phyloP scores from a whole-genome alignment of 2,797 vertebrate genomes.

The Acanthurus tractus region DNA sequence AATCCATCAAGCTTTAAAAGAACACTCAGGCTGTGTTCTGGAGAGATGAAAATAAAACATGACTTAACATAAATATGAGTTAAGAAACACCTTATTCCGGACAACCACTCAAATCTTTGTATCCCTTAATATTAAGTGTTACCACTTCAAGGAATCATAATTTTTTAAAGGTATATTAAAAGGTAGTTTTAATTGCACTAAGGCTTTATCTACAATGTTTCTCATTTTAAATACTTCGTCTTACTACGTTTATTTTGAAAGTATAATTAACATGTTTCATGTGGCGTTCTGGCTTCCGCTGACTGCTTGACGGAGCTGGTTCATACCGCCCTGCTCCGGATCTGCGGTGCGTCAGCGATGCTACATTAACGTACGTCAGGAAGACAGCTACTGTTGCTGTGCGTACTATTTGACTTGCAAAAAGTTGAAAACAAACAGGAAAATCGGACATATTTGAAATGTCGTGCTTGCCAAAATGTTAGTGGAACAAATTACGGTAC shows the following conservation, averaged over 20 bases:
- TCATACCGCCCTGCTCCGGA: slow-evolving; percentile 71
- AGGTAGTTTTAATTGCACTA: accelerated
- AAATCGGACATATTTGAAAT: accelerated
- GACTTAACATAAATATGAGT: too few species aligned
- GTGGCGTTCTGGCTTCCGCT: not conserved
- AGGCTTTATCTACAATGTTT: too few species aligned
- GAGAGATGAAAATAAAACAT: too few species aligned
- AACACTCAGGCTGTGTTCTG: not conserved
- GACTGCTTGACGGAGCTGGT: slow-evolving; percentile 29
- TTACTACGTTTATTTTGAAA: slow-evolving; percentile 52
- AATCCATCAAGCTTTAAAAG: too few species aligned
- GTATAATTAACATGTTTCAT: accelerated
- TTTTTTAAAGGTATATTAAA: too few species aligned
- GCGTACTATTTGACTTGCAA: accelerated
- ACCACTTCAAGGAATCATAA: too few species aligned
- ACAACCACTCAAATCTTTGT: too few species aligned
- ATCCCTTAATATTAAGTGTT: too few species aligned
- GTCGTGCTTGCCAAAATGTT: accelerated
- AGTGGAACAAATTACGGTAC: not conserved
- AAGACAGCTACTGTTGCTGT: accelerated
- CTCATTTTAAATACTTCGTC: not conserved
- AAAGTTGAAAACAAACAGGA: not conserved
- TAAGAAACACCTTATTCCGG: too few species aligned
- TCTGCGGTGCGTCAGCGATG: not conserved
- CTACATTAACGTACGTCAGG: not conserved